Percentiles rank a stretch among this genome's conserved stretches.
Evolutionary conservation across 2,888 invertebrate genomes (phyloP).

Genomic region (Ormyrus labotus): DNA sequence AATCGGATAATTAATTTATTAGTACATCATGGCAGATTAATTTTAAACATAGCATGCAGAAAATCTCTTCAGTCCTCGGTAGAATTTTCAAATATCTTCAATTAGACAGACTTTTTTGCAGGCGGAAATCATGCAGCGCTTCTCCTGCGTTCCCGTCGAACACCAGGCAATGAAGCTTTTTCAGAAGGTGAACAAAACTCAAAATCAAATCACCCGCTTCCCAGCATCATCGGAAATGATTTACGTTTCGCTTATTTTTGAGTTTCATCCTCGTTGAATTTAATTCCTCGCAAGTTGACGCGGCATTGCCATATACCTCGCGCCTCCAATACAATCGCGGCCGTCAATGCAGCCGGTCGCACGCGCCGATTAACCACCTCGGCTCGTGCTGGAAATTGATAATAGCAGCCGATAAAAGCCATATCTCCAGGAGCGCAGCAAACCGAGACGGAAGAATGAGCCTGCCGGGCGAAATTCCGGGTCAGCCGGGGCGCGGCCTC

Average conservation of each 20-base stretch:
- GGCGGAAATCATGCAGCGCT: conserved; percentile 33
- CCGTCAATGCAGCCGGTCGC: no score
- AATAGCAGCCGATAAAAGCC: no score
- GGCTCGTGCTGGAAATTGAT: no score
- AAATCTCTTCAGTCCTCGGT: not conserved
- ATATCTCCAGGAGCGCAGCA: no score
- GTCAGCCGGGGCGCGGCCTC: no score
- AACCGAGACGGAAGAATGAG: no score
- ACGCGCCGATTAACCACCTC: no score
- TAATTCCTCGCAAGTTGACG: not conserved
- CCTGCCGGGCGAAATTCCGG: no score
- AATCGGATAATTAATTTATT: no score
- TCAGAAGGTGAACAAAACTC: conserved; percentile 34
- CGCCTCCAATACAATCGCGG: no score
- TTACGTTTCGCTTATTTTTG: not conserved
- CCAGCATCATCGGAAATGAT: not conserved
- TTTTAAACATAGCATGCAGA: not conserved
- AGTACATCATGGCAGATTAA: conserved; percentile 6
- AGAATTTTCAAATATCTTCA: not conserved
- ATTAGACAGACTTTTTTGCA: conserved; percentile 33
- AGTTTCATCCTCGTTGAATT: not conserved
- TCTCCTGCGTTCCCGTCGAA: conserved; percentile 29
- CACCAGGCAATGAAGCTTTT: conserved; percentile 30
- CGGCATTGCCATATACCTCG: no score
- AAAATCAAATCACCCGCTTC: not conserved